phyloP scores from a whole-genome alignment of 2,888 invertebrate genomes.

The Cerastoderma edule region DNA sequence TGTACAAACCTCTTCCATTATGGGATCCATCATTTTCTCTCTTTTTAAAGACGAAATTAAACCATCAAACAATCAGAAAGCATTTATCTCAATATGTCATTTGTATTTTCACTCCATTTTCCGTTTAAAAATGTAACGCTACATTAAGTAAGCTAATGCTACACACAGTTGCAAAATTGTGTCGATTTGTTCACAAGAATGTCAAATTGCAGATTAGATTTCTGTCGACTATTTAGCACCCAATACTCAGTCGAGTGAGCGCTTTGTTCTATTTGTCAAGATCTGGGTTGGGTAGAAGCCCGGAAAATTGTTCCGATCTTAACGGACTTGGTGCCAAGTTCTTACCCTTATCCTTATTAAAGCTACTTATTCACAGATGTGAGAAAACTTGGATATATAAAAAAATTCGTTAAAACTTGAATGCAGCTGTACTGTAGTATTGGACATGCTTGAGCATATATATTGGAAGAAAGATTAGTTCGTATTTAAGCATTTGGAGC shows the following conservation, averaged over 20 bases:
- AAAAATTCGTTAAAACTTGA: no score
- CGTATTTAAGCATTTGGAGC: no score
- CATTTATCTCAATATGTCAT: no score
- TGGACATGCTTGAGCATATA: no score
- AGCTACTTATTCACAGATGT: not conserved
- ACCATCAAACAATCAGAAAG: no score
- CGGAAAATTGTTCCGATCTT: conserved; percentile 5
- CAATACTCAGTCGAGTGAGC: not conserved
- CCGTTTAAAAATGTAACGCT: no score
- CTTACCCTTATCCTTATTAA: not conserved
- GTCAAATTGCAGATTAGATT: conserved; percentile 9
- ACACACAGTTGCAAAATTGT: no score
- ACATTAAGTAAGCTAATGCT: no score
- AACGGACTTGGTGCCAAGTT: conserved; percentile 7
- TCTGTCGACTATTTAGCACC: conserved; percentile 9
- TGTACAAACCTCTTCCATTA: conserved; percentile 1
- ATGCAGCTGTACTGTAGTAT: no score
- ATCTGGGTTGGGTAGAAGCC: conserved; percentile 25
- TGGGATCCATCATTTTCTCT: not conserved
- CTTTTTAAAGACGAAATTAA: no score
- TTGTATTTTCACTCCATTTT: not conserved
- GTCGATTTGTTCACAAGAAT: conserved; percentile 10
- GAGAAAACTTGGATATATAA: no score
- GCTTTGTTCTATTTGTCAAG: conserved; percentile 37
- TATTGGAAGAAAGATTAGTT: no score